Percentiles rank a stretch among this genome's conserved stretches.
Conservation (phyloP, 35 echinoderm and acorn worm species). For the Holothuria glaberrima region DNA sequence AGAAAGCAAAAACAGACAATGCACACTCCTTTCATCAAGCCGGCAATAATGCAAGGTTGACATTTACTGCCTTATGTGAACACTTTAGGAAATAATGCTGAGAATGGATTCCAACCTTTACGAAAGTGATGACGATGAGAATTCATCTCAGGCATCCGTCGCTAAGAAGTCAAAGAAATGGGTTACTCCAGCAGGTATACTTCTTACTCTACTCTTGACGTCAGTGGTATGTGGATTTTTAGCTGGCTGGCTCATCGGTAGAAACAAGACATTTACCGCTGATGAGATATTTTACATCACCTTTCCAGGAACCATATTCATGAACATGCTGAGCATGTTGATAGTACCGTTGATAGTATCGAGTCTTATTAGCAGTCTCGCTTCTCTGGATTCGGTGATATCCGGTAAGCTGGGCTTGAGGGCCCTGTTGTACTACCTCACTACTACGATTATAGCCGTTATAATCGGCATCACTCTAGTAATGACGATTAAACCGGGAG, state of each 20-base stretch:
- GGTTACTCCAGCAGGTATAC: slow-evolving; percentile 9
- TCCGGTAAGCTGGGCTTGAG: slow-evolving; percentile 50
- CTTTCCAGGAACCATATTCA: slow-evolving; percentile 61
- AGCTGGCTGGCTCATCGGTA: slow-evolving; percentile 51
- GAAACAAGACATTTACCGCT: slow-evolving; percentile 40
- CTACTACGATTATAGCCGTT: slow-evolving; percentile 59
- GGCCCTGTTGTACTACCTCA: slow-evolving; percentile 55
- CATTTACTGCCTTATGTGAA: no score
- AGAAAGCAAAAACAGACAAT: no score
- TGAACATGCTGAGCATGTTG: slow-evolving; percentile 74
- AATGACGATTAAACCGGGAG: slow-evolving; percentile 50
- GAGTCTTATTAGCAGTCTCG: slow-evolving; percentile 59
- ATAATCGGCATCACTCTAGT: slow-evolving; percentile 55
- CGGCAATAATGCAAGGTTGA: no score
- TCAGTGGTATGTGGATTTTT: slow-evolving; percentile 60
- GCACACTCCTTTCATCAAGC: no score
- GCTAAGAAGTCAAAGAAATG: not conserved
- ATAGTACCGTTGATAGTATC: slow-evolving; percentile 53
- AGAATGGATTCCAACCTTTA: no score
- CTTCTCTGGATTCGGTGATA: slow-evolving; percentile 52
- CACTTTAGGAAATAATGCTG: no score
- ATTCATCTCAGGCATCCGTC: no score
- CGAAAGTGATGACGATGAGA: no score
- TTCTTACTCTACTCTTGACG: slow-evolving; percentile 41
- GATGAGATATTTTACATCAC: slow-evolving; percentile 66